Percentiles rank a stretch among this genome's conserved stretches.
phyloP scores from a whole-genome alignment of 2,888 invertebrate species.

The Andrena praecox region DNA sequence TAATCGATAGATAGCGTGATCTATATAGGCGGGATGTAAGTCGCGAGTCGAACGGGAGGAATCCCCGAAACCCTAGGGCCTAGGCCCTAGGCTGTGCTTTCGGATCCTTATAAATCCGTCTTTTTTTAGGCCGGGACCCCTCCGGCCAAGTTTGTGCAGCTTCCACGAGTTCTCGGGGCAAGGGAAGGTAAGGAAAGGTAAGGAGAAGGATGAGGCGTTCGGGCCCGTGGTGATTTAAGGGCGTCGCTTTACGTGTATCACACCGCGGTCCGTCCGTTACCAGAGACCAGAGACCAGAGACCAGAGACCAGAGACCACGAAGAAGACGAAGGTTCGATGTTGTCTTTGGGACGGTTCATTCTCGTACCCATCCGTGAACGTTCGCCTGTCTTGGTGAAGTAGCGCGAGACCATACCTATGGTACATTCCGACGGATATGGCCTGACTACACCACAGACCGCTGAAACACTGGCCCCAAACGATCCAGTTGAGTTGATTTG shows the following conservation, averaged over 20 bases:
- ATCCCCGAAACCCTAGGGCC: constrained; percentile 78
- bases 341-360: constrained; percentile 64
- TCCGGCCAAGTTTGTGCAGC: constrained; percentile 46
- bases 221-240: constrained; percentile 82
- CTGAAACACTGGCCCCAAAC: constrained; percentile 72
- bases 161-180: constrained; percentile 24
- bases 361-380: constrained; percentile 47
- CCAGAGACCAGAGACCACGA: constrained; percentile 63
- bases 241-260: constrained; percentile 83
- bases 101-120: constrained; percentile 81
- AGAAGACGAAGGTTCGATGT: constrained; percentile 71
- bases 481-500: constrained; percentile 80
- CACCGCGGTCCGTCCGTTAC: constrained; percentile 76
- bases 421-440: constrained; percentile 61
- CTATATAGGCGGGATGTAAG: constrained; percentile 53
- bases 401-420: constrained; percentile 61
- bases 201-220: constrained; percentile 72
- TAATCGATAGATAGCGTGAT: constrained; percentile 42
- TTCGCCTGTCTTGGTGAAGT: constrained; percentile 62
- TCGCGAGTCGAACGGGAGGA: constrained; percentile 73
- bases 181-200: constrained; percentile 59
- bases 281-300: constrained; percentile 47
- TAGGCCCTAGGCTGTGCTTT: constrained; percentile 70
- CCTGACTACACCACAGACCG: constrained; percentile 67
- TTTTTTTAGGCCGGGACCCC: constrained; percentile 69